Evolutionary conservation across 2,113 vertebrate genomes (phyloP).

Genomic region (Halcyon malimbica): DNA sequence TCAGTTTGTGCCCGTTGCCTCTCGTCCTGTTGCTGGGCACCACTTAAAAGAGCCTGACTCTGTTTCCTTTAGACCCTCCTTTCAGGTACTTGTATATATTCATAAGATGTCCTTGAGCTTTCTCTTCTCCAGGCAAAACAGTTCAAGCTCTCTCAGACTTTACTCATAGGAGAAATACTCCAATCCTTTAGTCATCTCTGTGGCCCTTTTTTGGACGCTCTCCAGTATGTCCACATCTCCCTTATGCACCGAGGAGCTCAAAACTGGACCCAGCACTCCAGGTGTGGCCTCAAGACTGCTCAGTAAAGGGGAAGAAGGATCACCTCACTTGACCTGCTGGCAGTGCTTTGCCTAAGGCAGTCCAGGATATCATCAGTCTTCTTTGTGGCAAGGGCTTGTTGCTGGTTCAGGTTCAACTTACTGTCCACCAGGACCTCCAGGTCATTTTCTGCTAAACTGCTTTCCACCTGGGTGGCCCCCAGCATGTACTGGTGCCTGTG

Average conservation of each 20-base stretch:
- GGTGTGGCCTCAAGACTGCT: not conserved
- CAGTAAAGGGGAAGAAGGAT: not conserved
- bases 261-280: not conserved
- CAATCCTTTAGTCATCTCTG: not conserved
- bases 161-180: not conserved
- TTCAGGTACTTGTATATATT: not conserved
- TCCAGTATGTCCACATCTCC: not conserved
- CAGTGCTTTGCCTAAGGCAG: not conserved
- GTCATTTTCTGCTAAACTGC: not conserved
- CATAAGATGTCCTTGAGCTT: rapidly evolving
- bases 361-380: not conserved
- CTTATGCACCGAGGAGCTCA: not conserved
- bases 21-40: not conserved
- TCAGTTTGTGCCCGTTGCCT: rapidly evolving
- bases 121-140: not conserved
- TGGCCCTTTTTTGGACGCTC: not conserved
- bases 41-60: not conserved
- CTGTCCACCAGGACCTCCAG: not conserved
- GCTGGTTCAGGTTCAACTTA: not conserved
- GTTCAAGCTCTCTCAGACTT: not conserved
- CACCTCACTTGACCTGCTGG: not conserved
- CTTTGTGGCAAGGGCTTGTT: not conserved
- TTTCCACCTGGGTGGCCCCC: not conserved
- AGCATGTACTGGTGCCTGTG: not conserved
- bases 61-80: not conserved